Conservation (phyloP, 2,797 vertebrate species). For the Balearica regulorum region DNA sequence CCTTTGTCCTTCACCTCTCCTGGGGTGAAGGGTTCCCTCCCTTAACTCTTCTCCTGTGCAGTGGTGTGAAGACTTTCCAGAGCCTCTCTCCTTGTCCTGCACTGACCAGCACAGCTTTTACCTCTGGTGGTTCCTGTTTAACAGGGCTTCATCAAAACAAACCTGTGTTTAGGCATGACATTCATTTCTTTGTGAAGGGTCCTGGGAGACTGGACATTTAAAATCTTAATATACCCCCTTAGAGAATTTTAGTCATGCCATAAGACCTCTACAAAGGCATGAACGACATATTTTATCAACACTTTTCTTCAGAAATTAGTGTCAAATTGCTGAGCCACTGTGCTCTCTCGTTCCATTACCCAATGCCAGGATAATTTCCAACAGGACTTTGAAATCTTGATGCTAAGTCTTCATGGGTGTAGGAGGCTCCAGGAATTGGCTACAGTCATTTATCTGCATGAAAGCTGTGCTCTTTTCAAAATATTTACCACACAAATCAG, state of each 20-base stretch:
- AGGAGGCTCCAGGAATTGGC: background rate
- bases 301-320: background rate
- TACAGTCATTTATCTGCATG: background rate
- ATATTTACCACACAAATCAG: background rate
- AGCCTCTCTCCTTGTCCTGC: background rate
- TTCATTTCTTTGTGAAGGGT: background rate
- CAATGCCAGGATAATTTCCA: conserved; percentile 2
- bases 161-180: background rate
- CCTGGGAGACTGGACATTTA: background rate
- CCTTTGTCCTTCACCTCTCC: background rate
- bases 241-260: background rate
- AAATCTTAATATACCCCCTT: background rate
- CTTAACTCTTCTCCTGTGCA: background rate
- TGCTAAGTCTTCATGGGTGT: accelerated
- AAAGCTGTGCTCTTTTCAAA: background rate
- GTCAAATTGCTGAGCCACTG: background rate
- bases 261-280: background rate
- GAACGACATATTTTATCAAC: background rate
- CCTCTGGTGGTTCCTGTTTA: background rate
- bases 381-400: background rate
- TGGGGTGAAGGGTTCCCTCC: background rate
- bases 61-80: background rate
- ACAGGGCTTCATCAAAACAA: background rate
- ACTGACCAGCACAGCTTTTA: background rate
- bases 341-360: background rate